Evolutionary conservation across 2,888 invertebrate species (phyloP), one percentile per base, ranked within the genome.

Genomic region (Harpalus rubripes): DNA sequence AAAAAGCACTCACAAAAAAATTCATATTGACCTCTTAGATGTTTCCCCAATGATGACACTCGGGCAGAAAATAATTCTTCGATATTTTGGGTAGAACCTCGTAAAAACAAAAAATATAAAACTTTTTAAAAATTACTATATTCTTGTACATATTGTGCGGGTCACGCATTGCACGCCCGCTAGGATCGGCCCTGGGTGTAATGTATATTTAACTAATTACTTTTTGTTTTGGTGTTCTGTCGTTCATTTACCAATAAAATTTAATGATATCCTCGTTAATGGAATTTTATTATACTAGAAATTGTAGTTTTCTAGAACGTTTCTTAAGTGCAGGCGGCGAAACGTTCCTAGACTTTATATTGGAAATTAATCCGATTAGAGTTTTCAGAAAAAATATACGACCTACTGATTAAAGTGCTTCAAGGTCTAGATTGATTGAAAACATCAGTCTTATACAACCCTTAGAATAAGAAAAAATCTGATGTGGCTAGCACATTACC

Each of bases 231-330:
- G 44, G 44, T 52, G 5, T 52, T 10, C 12, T 52, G 44, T 52
- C 7, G 2, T 52, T 12, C 8, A 52, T 52, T 12, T 52, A 52
- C 44, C 5, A 12, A 52, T 52, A 52, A 52, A 52, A 52, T 52
- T 52, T 52, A 52, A 52, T 52, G 44, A 5, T 32, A 6, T 4
- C 44, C 5, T 52, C 44, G 44, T 22, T 26, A 63, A 63, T 63
- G 63, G 12, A 63, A 10, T 63, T 63, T 63, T 63, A 63, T 63
- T 63, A 63, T 63, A 22, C 63, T 18, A 26, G 63, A 63, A 63
- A 63, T 63, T 22, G 63, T 26, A 26, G 63, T 63, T 63, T 63
- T 22, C 26, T 63, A 22, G 63, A 63, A 16, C 7, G n/a, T 18
- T 52, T 52, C n/a, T 22, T 52, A 52, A 63, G 63, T 63, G 63